Evolutionary conservation across 2,888 invertebrate species (phyloP), one percentile per base, ranked within the genome.

Genomic region (Amiota communis): DNA sequence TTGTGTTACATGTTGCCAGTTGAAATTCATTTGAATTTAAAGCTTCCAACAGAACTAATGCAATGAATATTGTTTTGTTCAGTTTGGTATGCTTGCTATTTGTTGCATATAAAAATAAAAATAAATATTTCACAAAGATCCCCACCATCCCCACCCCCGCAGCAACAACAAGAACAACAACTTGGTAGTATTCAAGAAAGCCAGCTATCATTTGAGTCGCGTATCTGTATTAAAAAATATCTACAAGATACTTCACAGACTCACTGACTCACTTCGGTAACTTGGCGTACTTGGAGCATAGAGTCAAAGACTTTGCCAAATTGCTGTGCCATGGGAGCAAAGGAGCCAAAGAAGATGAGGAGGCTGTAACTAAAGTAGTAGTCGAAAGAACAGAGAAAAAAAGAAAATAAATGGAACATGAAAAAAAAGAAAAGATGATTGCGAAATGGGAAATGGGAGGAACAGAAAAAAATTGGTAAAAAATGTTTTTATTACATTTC

Each of bases 401-500:
- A 75, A 80, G 82, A 75, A 53, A 75, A 72, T 76, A 79, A 77
- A 72, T 79, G 36, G 75, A 13, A 61, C 72, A 80, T 81, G 81
- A 82, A 70, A 84, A 79, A 80, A 65, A 65, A 65, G 65, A 36
- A 48, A 20, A 65, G 12, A 63, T 15, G 46, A 63, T 13, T 12
- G 9, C 17, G 48, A 65, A 68, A 53, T 23, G 8, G 8, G 36
- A 36, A 36, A 6, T 36, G 36, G 36, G 36, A 51, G 48, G 23
- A 20, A 65, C 46, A 47, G 20, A 61, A 63, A 63, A 71, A 56
- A 72, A 64, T 47, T 65, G 65, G 70, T 77, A 83, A 87, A 87
- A 87, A 87, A 87, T 87, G 86, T 87, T 87, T 87, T 87, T 87
- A 87, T 87, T 87, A 87, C 87, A 87, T 87, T 87, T 87, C 87